These are phyloP conservation scores for Mya arenaria DNA, from an alignment of 1,140 invertebrate genomes.

Conservation along the genomic window DNA sequence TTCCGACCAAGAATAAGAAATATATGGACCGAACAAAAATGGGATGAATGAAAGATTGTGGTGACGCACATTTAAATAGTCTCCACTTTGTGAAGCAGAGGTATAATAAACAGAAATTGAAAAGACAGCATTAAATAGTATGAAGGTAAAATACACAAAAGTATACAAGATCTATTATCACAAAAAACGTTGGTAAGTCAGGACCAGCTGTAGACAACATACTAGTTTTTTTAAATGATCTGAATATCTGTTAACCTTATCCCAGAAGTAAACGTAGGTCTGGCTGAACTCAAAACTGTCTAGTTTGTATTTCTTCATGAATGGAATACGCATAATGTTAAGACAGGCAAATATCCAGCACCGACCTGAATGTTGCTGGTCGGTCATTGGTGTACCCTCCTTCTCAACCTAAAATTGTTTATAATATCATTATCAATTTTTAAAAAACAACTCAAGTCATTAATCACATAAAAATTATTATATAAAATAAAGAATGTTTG, in stretches of 20 bases:
- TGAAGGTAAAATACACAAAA: too few relatives aligned
- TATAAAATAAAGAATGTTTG: not conserved
- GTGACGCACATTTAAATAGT: too few relatives aligned
- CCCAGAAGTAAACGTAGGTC: constrained; percentile 94
- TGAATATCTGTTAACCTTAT: constrained; percentile 85
- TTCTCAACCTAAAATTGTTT: constrained; percentile 82
- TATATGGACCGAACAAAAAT: too few relatives aligned
- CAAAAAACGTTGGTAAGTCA: too few relatives aligned
- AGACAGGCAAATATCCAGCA: constrained; percentile 95
- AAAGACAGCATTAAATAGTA: too few relatives aligned
- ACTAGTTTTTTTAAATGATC: too few relatives aligned
- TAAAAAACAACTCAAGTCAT: not conserved
- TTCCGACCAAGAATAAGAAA: too few relatives aligned
- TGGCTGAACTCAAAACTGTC: constrained; percentile 97
- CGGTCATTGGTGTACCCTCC: constrained; percentile 93
- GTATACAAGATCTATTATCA: too few relatives aligned
- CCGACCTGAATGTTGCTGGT: constrained; percentile 92
- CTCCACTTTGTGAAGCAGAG: too few relatives aligned
- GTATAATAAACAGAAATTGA: too few relatives aligned
- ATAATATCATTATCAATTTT: not conserved
- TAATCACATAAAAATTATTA: not conserved
- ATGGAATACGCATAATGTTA: constrained; percentile 92
- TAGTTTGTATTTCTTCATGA: constrained; percentile 91
- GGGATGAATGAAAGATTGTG: too few relatives aligned
- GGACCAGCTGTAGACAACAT: too few relatives aligned